phyloP scores from a whole-genome alignment of 2,113 vertebrate genomes.

The Sinosuthora webbiana region DNA sequence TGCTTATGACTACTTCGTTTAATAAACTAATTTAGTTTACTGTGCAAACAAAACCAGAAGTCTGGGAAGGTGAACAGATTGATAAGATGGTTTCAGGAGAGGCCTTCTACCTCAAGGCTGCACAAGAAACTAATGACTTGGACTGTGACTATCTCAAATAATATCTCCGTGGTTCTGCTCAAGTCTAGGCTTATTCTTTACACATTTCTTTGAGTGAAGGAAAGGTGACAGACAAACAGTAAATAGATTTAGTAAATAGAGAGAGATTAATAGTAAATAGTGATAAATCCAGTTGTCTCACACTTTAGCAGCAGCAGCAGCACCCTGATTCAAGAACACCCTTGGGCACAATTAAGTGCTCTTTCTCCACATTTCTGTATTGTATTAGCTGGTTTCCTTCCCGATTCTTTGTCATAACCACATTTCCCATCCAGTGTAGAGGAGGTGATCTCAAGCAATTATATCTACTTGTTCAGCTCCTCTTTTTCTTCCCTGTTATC shows the following conservation, averaged over 20 bases:
- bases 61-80: background rate
- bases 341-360: background rate
- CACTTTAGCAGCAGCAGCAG: background rate
- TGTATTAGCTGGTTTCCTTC: background rate
- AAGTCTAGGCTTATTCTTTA: background rate
- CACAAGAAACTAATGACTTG: background rate
- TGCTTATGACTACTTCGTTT: background rate
- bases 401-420: background rate
- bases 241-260: background rate
- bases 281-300: background rate
- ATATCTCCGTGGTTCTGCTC: background rate
- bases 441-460: background rate
- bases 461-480: background rate
- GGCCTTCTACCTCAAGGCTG: background rate
- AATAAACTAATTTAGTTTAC: slow-evolving; percentile 20
- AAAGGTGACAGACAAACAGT: background rate
- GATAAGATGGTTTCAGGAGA: background rate
- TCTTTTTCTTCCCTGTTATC: background rate
- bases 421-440: background rate
- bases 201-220: background rate
- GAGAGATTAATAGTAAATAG: background rate
- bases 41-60: slow-evolving; percentile 13
- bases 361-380: background rate
- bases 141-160: background rate
- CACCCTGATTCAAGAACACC: background rate